These are phyloP conservation scores for Pogonomyrmex barbatus DNA, from an alignment of 1,140 invertebrate species.

Conservation along the genomic window DNA sequence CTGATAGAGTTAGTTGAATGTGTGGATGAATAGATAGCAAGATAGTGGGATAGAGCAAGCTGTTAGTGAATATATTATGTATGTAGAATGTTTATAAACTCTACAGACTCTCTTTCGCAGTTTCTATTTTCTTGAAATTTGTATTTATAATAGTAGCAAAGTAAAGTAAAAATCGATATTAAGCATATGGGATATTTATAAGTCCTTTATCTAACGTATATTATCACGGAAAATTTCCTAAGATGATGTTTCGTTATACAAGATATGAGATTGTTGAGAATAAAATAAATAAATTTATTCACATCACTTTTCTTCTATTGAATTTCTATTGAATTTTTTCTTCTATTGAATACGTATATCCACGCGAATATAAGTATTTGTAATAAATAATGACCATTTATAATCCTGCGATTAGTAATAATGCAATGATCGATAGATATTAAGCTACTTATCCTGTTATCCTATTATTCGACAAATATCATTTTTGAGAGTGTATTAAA, in stretches of 20 bases:
- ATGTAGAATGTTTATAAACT: slow-evolving; percentile 33
- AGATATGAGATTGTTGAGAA: neutral
- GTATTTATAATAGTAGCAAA: slow-evolving; percentile 43
- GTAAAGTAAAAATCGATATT: slow-evolving; percentile 44
- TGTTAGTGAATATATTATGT: slow-evolving; percentile 7
- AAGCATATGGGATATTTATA: slow-evolving; percentile 39
- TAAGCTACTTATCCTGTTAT: neutral
- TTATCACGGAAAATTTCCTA: slow-evolving; percentile 1
- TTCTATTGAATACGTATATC: neutral
- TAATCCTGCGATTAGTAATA: neutral
- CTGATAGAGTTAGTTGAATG: slow-evolving; percentile 21
- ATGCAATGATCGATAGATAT: neutral
- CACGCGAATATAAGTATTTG: neutral
- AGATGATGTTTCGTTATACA: neutral
- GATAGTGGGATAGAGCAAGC: neutral
- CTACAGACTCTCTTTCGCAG: neutral
- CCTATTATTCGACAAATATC: neutral
- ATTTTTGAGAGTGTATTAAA: neutral
- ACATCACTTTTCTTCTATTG: too few relatives aligned
- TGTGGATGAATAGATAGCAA: neutral
- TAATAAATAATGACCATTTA: neutral
- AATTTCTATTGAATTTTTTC: too few relatives aligned
- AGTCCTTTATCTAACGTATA: slow-evolving; percentile 14
- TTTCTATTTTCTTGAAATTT: slow-evolving; percentile 46
- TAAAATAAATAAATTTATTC: neutral